These are phyloP conservation scores for Anthophora plumipes DNA, from an alignment of 2,888 invertebrate genomes.

Conservation along the genomic window DNA sequence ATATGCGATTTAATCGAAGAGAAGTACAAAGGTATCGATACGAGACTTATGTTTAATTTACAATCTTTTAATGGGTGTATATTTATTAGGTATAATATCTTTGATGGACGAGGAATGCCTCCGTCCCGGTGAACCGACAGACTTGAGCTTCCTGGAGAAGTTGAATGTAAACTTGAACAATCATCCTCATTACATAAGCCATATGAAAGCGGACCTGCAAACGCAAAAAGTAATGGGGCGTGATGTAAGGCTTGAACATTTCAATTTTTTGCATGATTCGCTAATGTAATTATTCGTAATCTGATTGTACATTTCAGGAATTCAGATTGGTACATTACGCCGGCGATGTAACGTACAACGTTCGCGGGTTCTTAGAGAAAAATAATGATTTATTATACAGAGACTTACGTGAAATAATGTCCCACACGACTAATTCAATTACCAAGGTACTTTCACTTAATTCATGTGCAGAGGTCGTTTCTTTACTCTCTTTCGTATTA, in stretches of 20 bases:
- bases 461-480: neutral
- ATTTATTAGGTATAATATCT: conserved; percentile 90
- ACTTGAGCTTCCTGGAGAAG: conserved; percentile 93
- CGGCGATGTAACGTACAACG: conserved; percentile 96
- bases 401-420: conserved; percentile 94
- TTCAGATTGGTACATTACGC: conserved; percentile 96
- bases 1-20: conserved; percentile 97
- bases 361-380: conserved; percentile 95
- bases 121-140: conserved; percentile 94
- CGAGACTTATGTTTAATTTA: neutral
- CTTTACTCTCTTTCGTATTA: neutral
- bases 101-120: conserved; percentile 96
- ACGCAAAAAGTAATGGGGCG: conserved; percentile 94
- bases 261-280: neutral
- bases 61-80: neutral
- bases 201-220: conserved; percentile 91
- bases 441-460: conserved; percentile 84
- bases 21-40: conserved; percentile 90
- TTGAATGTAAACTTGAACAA: conserved; percentile 89
- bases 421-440: conserved; percentile 88
- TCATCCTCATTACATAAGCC: conserved; percentile 94
- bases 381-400: conserved; percentile 96
- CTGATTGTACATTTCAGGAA: conserved; percentile 87
- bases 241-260: conserved; percentile 87
- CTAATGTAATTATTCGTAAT: neutral